A percentile compares a stretch with the other conserved stretches of the same genome.
Evolutionary conservation across 2,113 vertebrate genomes (phyloP).

Genomic region (Neolamprologus kungweensis): DNA sequence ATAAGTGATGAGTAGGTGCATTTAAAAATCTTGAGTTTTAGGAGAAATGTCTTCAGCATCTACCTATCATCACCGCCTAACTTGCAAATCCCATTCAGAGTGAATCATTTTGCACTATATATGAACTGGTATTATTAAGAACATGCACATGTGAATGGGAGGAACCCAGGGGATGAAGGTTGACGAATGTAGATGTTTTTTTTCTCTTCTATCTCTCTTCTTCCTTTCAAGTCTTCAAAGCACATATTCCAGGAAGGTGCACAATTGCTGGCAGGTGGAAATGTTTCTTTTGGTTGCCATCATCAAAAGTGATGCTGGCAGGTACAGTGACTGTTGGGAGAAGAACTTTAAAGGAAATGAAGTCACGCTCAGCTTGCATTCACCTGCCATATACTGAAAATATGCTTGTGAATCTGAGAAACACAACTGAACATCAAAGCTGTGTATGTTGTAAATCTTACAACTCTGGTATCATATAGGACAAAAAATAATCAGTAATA

Average conservation of each 20-base stretch:
- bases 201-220: background rate
- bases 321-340: background rate
- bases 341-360: background rate
- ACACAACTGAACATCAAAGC: background rate
- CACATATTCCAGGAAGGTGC: background rate
- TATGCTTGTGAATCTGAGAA: background rate
- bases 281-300: conserved; percentile 12
- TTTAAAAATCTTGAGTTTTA: background rate
- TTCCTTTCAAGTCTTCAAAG: conserved; percentile 30
- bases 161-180: background rate
- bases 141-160: background rate
- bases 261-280: conserved; percentile 14
- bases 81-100: background rate
- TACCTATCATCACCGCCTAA: background rate
- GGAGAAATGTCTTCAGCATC: background rate
- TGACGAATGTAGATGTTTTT: background rate
- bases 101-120: background rate
- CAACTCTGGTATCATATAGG: background rate
- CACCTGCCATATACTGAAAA: background rate
- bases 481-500: background rate
- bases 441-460: background rate
- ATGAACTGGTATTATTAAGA: background rate
- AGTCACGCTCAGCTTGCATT: background rate
- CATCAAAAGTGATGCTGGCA: conserved; percentile 26
- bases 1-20: background rate